Base-by-base conservation (phyloP, 2,888 invertebrate genomes). In the Rapana venosa region DNA sequence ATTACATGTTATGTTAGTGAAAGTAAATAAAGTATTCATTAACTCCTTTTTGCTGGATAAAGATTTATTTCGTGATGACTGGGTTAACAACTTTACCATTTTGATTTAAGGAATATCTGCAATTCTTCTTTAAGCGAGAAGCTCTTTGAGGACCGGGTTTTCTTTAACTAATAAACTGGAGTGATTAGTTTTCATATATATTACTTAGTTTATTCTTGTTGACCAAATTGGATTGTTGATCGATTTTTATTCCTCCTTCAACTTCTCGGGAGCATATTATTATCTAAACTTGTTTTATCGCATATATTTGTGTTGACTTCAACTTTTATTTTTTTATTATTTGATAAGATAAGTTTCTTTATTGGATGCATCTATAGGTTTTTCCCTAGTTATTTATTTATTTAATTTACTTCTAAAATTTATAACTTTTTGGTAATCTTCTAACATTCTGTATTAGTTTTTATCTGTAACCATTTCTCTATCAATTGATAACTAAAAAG, bases 1-100 rank as follows among this genome's bases (percentile, higher is more conserved):
- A 90, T 90, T 26, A 89, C 58, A 90, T 90, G 87, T 90, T n/a
- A 86, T 90, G 20, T 89, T 36, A 89, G n/a, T n/a, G n/a, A n/a
- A n/a, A n/a, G n/a, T 1, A 74, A 74, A 74, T 74, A 74, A 74
- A 74, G n/a, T 8, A n/a, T 8, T n/a, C 74, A n/a, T 74, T 74
- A n/a, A 8, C 0, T 74, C 0, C 74, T n/a, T 4, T 0, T 8
- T 74, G 74, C 26, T 74, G n/a, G 0, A 0, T n/a, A 74, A 74
- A 74, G 74, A n/a, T n/a, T 87, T 87, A 90, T 90, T 56, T 87
- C n/a, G 61, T 79, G 66, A 90, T 61, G 70, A 90, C n/a, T 89
- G 89, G 89, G 87, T 87, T 89, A 87, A 87, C 87, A 74, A 66
- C 66, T 66, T 87, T 83, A 81, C 83, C 81, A 87, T 86, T 89